These are phyloP conservation scores for Sinosuthora webbiana DNA, from an alignment of 2,113 vertebrate genomes.

Conservation along the genomic window DNA sequence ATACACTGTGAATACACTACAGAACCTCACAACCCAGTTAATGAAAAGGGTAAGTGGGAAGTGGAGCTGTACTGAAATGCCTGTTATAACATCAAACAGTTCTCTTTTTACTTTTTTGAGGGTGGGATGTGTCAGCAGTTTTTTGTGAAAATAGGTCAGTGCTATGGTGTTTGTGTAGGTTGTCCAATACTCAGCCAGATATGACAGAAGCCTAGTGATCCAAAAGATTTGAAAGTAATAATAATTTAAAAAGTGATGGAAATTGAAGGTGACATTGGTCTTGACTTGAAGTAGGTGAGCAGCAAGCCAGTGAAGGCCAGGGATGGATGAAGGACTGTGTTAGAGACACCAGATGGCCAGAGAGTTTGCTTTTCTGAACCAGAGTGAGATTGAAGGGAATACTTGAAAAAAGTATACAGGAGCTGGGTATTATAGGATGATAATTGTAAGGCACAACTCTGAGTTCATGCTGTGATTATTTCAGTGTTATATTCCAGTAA, in stretches of 20 bases:
- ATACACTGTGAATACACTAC: conserved; percentile 90
- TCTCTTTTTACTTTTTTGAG: neutral
- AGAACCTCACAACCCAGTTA: conserved; percentile 91
- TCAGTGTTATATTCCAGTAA: neutral
- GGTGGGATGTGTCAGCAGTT: neutral
- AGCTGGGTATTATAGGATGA: neutral
- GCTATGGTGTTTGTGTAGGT: neutral
- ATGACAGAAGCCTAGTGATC: neutral
- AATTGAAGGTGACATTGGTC: neutral
- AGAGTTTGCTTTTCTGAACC: neutral
- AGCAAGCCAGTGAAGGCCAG: neutral
- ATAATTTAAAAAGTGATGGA: neutral
- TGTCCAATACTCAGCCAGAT: neutral
- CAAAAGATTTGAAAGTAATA: neutral
- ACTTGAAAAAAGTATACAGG: neutral
- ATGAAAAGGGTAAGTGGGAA: conserved; percentile 84
- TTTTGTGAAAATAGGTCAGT: neutral
- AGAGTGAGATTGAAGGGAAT: neutral
- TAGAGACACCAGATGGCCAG: neutral
- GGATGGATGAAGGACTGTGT: neutral
- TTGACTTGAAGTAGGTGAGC: neutral
- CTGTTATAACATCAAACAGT: neutral
- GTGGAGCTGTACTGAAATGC: neutral
- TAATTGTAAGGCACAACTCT: neutral
- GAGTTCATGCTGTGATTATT: neutral